Conservation (phyloP, 2,113 vertebrate genomes). For the Beaufortia kweichowensis region DNA sequence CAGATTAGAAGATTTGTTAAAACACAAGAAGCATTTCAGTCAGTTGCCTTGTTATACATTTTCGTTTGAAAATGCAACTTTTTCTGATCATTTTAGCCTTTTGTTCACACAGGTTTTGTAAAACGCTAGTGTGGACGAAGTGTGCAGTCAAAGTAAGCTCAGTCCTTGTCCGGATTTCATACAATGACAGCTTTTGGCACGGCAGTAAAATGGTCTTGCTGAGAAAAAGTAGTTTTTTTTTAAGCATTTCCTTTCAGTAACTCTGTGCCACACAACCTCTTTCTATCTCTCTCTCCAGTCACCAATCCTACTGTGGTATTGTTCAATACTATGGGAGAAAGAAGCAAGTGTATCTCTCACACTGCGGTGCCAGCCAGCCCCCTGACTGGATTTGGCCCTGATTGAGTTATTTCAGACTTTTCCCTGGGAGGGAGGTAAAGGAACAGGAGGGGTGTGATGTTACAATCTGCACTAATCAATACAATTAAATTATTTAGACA, state of each 20-base stretch:
- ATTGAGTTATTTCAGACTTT: constrained; percentile 55
- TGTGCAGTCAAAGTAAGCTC: no score
- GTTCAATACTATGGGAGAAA: constrained; percentile 35
- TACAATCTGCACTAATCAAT: constrained; percentile 46
- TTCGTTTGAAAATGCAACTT: no score
- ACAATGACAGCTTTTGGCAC: constrained; percentile 23
- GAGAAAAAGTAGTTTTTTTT: constrained; percentile 34
- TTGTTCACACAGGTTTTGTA: no score
- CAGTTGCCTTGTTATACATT: no score
- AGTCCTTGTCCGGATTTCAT: neutral
- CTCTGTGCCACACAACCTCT: constrained; percentile 16
- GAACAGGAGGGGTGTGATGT: constrained; percentile 30
- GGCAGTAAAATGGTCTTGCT: constrained; percentile 1
- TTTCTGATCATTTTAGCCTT: no score
- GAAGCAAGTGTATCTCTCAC: constrained; percentile 14
- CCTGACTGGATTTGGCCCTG: constrained; percentile 35
- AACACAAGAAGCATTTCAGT: no score
- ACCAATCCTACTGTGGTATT: constrained; percentile 46
- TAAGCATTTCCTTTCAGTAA: constrained; percentile 15
- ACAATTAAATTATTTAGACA: constrained; percentile 38
- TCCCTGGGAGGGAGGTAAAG: constrained; percentile 34
- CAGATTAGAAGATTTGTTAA: no score
- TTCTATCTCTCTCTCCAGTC: constrained; percentile 17
- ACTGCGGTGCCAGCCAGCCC: constrained; percentile 46
- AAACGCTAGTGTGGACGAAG: no score